Evolutionary conservation across 35 echinoderm and acorn worm species (phyloP), one percentile per base, ranked within the genome.

Genomic region (Apostichopus californicus): DNA sequence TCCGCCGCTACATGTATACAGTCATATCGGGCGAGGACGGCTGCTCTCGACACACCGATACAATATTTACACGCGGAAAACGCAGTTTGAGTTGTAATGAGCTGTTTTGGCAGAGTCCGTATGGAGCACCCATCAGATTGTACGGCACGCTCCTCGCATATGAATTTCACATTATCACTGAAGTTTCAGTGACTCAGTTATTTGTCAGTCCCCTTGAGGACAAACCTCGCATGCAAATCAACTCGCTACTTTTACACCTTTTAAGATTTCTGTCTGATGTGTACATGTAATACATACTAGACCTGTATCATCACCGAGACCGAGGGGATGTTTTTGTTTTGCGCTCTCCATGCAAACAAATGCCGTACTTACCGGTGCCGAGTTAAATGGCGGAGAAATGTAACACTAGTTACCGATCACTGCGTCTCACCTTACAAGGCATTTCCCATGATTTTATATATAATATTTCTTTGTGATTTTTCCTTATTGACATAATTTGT

Each of bases 41-140:
- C 7, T 22, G 71, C 13, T 75, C 11, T 75, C 71, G 71, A n/a
- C 71, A 75, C 14, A 24, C 56, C 57, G 81, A 22, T 60, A 59
- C 81, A 85, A 55, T 85, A 85, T 85, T 85, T 58, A 85, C 81
- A 58, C n/a, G 81, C 8, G 55, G 81, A 58, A 22, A 46, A 85
- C 58, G 55, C 57, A 58, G 54, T 85, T 85, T 58, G 81, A 54
- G 55, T 55, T 57, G 81, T 9, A 85, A 23, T 56, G 28, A 56
- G 54, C 23, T 23, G 81, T 85, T 58, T 58, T 60, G 14, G 71
- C 15, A 85, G 28, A 61, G 18, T 85, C 56, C 81, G 8, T 22
- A 56, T 59, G 81, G 56, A 85, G 17, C 57, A 56, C 5, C 81
- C 81, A 55, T 85, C 56, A n/a, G 18, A 55, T 85, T 55, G 9